Evolutionary conservation across 1,140 invertebrate genomes (phyloP).

Genomic region (Musca vetustissima): DNA sequence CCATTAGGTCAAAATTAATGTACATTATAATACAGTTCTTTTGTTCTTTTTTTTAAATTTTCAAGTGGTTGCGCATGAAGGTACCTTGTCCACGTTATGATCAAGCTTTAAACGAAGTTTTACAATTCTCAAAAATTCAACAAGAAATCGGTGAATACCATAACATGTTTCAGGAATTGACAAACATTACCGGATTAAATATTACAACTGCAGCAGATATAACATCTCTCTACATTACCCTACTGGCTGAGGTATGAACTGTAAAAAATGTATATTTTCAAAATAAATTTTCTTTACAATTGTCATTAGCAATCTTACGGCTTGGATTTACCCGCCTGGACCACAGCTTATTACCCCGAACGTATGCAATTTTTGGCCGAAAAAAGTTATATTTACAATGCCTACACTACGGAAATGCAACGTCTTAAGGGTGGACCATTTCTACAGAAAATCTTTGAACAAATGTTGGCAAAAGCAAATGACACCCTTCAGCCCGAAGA

Average conservation of each 20-base stretch:
- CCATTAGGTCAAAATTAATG: too few relatives aligned
- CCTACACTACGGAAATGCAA: conserved; percentile 61
- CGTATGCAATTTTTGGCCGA: conserved; percentile 60
- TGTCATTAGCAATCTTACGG: conserved; percentile 58
- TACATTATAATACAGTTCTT: neutral
- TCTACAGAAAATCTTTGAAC: conserved; percentile 63
- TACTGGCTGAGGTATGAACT: conserved; percentile 58
- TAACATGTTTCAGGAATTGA: conserved; percentile 60
- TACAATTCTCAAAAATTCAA: conserved; percentile 56
- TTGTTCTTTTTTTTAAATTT: too few relatives aligned
- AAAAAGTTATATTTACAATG: conserved; percentile 62
- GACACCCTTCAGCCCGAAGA: conserved; percentile 54
- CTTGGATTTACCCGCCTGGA: conserved; percentile 65
- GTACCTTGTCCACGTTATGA: conserved; percentile 61
- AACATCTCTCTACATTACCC: conserved; percentile 63
- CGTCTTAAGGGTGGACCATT: conserved; percentile 63
- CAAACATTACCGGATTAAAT: conserved; percentile 59
- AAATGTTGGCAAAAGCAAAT: conserved; percentile 59
- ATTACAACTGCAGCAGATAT: conserved; percentile 63
- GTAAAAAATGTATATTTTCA: neutral
- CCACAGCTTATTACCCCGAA: conserved; percentile 62
- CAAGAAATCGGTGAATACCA: conserved; percentile 56
- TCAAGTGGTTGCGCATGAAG: conserved; percentile 59
- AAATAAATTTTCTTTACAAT: neutral
- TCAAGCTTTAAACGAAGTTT: conserved; percentile 58